Evolutionary conservation across 2,797 vertebrate genomes (phyloP), one percentile per base, ranked within the genome.

Genomic region (Chlorospingus flavigularis): DNA sequence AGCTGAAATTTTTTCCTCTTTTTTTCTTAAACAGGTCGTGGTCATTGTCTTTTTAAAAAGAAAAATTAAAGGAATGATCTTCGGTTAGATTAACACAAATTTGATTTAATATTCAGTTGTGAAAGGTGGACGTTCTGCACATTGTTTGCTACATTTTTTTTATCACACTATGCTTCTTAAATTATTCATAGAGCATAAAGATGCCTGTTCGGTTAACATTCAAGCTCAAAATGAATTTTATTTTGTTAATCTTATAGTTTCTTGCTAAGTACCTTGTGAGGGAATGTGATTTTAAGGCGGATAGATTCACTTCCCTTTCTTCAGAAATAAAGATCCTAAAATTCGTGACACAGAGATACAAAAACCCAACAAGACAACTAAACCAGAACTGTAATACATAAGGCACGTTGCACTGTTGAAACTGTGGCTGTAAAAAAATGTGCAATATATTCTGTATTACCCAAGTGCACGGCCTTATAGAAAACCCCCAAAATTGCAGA

Each of bases 401-500:
- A 53, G 42, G 33, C 74, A 63, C 70, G 28, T 30, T 4, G 4
- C 10, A 11, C 50, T 51, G 28, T 30, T 18, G 28, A 30, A 51
- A 51, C 50, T 51, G 28, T 11, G 28, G 4, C 50, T 51, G 50
- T 51, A 51, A 51, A 53, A 53, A 58, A 62, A n/a, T 6, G 4
- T 11, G 17, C 21, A 65, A 75, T 72, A 67, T 30, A 35, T 18
- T 65, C 45, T 40, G 6, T 24, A 82, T 82, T 75, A 70, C 7
- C 7, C 20, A 68, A 62, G 26, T 55, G 40, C 2, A 21, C 0
- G 2, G 25, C 50, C 25, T 87, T 73, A 50, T 43, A 25, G 76
- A 86, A 48, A 48, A 21, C 1, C 0, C 0, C 2, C 21, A 48
- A 17, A 4, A 60, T 1, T 78, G 33, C 26, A 72, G 65, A 75